Evolutionary conservation across 2,797 vertebrate genomes (phyloP), one percentile per base, ranked within the genome.

Genomic region (Scarus forsteni): DNA sequence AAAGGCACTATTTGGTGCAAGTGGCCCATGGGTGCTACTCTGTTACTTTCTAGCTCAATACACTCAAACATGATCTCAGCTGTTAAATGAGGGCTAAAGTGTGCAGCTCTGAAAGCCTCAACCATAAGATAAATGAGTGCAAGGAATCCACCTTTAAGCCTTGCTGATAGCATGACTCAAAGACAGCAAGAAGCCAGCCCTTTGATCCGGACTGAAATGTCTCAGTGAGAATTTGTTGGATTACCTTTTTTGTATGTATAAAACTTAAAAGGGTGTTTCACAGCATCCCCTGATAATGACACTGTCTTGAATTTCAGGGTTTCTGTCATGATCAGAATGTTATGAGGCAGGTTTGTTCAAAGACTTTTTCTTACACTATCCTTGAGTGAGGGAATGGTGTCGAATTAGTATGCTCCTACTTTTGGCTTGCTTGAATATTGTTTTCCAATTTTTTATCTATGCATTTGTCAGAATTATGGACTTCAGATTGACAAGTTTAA

Each of bases 1-100:
- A 71, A 69, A 79, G 72, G 5, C 59, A 27, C 51, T 13, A 11
- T 44, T 52, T 54, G 61, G 56, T 76, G 69, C 59, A 45, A 39
- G 56, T 64, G 64, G 66, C 75, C 58, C 55, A 61, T 65, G 73
- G 56, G 58, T 52, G 12, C 18, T 53, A 12, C 10, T 40, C 39
- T 18, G 49, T 68, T 48, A 45, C 66, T 48, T 76, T 69, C 9
- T 18, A 11, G 34, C 38, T 74, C 45, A 52, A 18, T 46, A 60
- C 59, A 19, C 42, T 8, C 8, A 7, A 19, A 15, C 0, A 10
- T 50, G 50, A 64, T 52, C 16, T 77, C 56, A 5, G 8, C 40
- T 39, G 39, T 16, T 52, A 18, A 18, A 39, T 57, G 42, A 52
- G 34, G 44, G 36, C 12, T 27, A 12, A 35, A 8, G 39, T 38